These are phyloP conservation scores for Tyrannus savana DNA, from an alignment of 2,113 vertebrate species.

Conservation along the genomic window DNA sequence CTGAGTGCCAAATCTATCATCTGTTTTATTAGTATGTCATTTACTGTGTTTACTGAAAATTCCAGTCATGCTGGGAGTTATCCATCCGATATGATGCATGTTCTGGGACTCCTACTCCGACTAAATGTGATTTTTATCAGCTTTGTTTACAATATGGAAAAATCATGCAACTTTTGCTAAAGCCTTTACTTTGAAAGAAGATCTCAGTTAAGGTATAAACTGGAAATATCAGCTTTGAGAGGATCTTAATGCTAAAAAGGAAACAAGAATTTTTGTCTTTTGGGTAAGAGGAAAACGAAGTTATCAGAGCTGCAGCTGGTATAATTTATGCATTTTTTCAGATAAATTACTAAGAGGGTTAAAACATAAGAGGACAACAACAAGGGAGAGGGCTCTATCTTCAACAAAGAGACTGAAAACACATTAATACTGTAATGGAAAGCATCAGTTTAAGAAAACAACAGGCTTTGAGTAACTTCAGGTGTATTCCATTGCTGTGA, in stretches of 20 bases:
- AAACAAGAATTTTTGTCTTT: neutral
- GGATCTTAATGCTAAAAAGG: neutral
- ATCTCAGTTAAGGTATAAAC: neutral
- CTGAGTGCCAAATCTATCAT: neutral
- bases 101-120: neutral
- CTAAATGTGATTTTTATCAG: neutral
- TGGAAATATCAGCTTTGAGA: neutral
- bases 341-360: neutral
- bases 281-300: neutral
- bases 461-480: neutral
- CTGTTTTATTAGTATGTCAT: slow-evolving; percentile 23
- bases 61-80: slow-evolving; percentile 5
- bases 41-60: slow-evolving; percentile 33
- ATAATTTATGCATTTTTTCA: neutral
- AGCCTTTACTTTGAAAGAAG: neutral
- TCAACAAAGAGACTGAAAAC: neutral
- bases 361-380: neutral
- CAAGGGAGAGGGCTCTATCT: neutral
- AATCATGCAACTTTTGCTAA: neutral
- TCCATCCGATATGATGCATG: neutral
- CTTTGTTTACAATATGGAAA: neutral
- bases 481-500: neutral
- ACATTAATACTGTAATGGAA: neutral
- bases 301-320: neutral
- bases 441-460: neutral